Conservation (phyloP, 2,797 vertebrate species). For the Aratinga solstitialis region DNA sequence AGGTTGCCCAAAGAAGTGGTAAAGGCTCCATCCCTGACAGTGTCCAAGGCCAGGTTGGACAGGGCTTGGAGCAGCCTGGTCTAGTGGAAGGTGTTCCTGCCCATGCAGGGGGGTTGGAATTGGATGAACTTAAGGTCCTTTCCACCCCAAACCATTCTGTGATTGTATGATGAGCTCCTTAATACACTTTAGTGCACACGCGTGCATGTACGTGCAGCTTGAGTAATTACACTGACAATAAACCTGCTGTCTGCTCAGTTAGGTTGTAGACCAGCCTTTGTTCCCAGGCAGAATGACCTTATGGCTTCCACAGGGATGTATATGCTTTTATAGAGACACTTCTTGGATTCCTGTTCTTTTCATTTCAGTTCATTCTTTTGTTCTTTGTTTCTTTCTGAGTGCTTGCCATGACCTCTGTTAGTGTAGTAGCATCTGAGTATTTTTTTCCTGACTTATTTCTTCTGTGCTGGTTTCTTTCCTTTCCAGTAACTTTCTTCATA, state of each 20-base stretch:
- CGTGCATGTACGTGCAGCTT: not conserved
- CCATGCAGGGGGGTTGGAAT: not conserved
- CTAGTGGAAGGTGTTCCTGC: not conserved
- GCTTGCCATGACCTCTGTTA: not conserved
- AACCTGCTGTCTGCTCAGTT: not conserved
- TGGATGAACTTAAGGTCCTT: not conserved
- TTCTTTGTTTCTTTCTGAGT: not conserved
- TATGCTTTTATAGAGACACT: not conserved
- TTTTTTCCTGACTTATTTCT: constrained; percentile 67
- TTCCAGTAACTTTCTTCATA: constrained; percentile 57
- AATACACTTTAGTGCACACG: not conserved
- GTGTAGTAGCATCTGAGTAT: constrained; percentile 5
- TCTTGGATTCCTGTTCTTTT: not conserved
- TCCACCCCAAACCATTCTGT: not conserved
- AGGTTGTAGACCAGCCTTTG: rapidly evolving
- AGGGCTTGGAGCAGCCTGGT: not conserved
- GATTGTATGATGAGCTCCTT: not conserved
- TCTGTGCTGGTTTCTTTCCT: constrained; percentile 67
- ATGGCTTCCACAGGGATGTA: not conserved
- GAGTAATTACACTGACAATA: not conserved
- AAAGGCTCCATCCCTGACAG: not conserved
- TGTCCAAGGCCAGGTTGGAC: not conserved
- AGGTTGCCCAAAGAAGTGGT: not conserved
- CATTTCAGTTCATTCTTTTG: not conserved
- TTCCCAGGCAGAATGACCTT: not conserved